Conservation (phyloP, 2,888 invertebrate genomes). For the Cheilosia soror region DNA sequence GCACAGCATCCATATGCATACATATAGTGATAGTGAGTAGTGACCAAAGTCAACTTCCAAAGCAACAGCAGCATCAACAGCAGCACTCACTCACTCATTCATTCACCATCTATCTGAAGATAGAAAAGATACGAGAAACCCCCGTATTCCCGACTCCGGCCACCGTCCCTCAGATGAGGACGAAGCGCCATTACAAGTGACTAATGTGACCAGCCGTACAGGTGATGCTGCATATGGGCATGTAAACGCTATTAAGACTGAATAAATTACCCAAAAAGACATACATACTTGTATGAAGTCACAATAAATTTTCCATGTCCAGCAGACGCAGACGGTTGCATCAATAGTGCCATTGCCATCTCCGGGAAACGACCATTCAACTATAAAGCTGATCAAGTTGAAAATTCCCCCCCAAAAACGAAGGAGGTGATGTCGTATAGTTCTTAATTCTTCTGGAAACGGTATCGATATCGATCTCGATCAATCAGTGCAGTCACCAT, state of each 20-base stretch:
- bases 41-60: constrained; percentile 41
- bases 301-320: constrained; percentile 57
- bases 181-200: constrained; percentile 74
- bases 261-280: constrained; percentile 67
- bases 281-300: constrained; percentile 54
- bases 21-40: constrained; percentile 23
- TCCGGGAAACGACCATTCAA: not conserved
- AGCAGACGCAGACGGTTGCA: constrained; percentile 33
- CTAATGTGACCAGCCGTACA: constrained; percentile 71
- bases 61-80: constrained; percentile 23
- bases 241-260: constrained; percentile 72
- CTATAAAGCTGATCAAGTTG: constrained; percentile 39
- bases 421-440: constrained; percentile 16
- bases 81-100: constrained; percentile 37
- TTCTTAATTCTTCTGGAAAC: constrained; percentile 60
- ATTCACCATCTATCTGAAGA: constrained; percentile 49
- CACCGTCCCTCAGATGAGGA: constrained; percentile 23
- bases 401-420: not conserved
- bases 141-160: not conserved
- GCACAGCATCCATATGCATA: constrained; percentile 33
- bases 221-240: constrained; percentile 73
- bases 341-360: constrained; percentile 16
- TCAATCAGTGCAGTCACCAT: constrained; percentile 46
- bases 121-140: constrained; percentile 37
- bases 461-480: constrained; percentile 61